Evolutionary conservation across 2,113 vertebrate genomes (phyloP), one percentile per base, ranked within the genome.

Genomic region (Turdus rufiventris): DNA sequence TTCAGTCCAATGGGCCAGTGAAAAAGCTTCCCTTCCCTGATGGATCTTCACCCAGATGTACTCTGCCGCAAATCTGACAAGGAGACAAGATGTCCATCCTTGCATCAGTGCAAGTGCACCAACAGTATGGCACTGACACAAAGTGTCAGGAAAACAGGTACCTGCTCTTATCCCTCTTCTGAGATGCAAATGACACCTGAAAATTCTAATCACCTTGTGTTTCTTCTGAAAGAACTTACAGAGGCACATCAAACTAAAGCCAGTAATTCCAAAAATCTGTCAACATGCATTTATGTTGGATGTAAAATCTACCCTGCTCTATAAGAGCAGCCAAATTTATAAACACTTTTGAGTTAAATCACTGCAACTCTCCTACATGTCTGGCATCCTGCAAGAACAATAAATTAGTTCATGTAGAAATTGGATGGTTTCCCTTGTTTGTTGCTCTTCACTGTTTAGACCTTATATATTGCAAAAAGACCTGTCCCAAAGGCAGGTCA

Each of bases 101-200:
- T 9, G 3, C 28, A 3, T 15, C 0, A 0, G 8, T 26, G 20
- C 25, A 24, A 36, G 18, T 16, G 45, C 18, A 38, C 71, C 50
- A 51, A 38, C 23, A 53, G 26, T 48, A 56, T 0, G 19, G 56
- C 60, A 53, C 48, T 18, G 28, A 36, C 2, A 5, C 42, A 14
- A 2, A 1, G 38, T 3, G 25, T 17, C 48, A 72, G 33, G 57
- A n/a, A 75, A 93, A 47, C 13, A 4, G 0, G 7, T 42, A n/a
- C 10, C 14, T 58, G 70, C 63, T 71, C 4, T 8, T 33, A 4
- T 7, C 17, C 17, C 48, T 71, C 34, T 43, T 71, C 63, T 18
- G 28, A 61, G 31, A 31, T 36, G 38, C 58, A 78, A 82, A 18
- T 10, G 12, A 73, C 26, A 72, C 28, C 45, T 29, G 16, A 85